Conservation (phyloP, 2,888 invertebrate species). For the Coleophora flavipennella region DNA sequence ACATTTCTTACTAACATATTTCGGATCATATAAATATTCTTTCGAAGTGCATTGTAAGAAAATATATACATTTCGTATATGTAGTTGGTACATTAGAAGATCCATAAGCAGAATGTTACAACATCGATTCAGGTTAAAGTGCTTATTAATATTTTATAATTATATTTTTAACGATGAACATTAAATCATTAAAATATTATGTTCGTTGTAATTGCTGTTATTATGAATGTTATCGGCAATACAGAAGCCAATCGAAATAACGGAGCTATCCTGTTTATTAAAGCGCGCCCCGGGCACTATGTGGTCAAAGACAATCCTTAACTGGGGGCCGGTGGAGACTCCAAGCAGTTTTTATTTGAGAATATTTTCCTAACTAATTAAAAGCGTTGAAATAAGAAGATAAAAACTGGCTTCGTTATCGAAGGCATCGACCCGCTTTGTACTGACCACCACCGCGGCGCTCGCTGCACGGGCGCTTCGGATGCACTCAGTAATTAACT, state of each 20-base stretch:
- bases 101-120: too few relatives aligned
- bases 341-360: conserved; percentile 64
- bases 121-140: background rate
- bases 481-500: conserved; percentile 63
- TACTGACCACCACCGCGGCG: conserved; percentile 49
- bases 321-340: conserved; percentile 40
- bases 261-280: conserved; percentile 49
- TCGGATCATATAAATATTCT: too few relatives aligned
- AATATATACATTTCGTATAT: too few relatives aligned
- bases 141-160: background rate
- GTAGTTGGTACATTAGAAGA: too few relatives aligned
- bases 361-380: conserved; percentile 73
- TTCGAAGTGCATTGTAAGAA: too few relatives aligned
- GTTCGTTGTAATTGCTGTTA: conserved; percentile 43
- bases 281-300: conserved; percentile 42
- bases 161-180: conserved; percentile 19
- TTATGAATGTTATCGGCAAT: conserved; percentile 47
- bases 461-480: conserved; percentile 31
- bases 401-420: conserved; percentile 67
- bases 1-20: too few relatives aligned
- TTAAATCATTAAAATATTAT: conserved; percentile 39
- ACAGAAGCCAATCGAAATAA: conserved; percentile 59
- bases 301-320: conserved; percentile 57
- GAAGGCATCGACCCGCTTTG: conserved; percentile 69
- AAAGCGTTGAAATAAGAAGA: conserved; percentile 70